Percentiles rank a stretch among this genome's conserved stretches.
phyloP scores from a whole-genome alignment of 2,888 invertebrate genomes.

The Teleiodes luculella region DNA sequence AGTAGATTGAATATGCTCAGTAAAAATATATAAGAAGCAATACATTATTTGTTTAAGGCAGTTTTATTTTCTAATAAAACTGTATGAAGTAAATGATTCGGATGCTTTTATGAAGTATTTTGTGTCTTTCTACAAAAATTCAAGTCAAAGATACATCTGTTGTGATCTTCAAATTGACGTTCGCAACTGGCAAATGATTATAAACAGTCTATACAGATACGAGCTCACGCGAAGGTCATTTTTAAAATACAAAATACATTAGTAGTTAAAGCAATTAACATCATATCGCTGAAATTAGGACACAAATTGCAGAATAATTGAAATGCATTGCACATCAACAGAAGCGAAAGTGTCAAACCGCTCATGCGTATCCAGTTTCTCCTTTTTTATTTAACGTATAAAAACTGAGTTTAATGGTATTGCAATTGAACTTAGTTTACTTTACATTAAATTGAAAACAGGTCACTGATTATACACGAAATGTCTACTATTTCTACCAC shows the following conservation, averaged over 20 bases:
- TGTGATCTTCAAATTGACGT: constrained; percentile 15
- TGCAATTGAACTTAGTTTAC: background rate
- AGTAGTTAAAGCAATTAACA: background rate
- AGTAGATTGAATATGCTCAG: too few relatives aligned
- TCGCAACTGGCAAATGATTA: constrained; percentile 37
- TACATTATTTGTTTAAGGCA: too few relatives aligned
- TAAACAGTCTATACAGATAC: constrained; percentile 32
- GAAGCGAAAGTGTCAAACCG: constrained; percentile 60
- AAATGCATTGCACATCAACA: constrained; percentile 28
- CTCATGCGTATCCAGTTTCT: constrained; percentile 63
- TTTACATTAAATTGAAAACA: background rate
- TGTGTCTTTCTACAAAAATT: too few relatives aligned
- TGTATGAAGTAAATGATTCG: too few relatives aligned
- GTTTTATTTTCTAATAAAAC: too few relatives aligned
- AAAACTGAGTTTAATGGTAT: background rate
- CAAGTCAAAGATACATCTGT: background rate
- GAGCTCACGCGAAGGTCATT: constrained; percentile 36
- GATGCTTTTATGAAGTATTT: too few relatives aligned
- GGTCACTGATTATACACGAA: background rate
- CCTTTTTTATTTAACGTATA: constrained; percentile 24
- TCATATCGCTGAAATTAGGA: constrained; percentile 25
- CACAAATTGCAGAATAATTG: constrained; percentile 29
- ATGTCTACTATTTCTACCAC: constrained; percentile 11
- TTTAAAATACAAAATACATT: constrained; percentile 11
- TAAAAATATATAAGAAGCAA: too few relatives aligned